Conservation (phyloP, 1,140 invertebrate species). For the Sminthurides bifidus region DNA sequence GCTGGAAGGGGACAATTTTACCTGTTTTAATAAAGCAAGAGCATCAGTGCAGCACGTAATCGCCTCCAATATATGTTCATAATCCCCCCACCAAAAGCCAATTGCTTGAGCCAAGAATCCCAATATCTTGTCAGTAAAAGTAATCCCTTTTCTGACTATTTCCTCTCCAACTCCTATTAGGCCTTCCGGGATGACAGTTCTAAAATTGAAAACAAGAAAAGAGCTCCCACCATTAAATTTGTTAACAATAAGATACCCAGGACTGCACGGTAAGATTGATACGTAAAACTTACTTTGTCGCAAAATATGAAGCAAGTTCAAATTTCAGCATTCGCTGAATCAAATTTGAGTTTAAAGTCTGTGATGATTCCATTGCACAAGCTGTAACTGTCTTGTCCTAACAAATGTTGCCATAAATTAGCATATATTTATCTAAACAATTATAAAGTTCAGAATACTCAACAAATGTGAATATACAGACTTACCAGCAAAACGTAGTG, state of each 20-base stretch:
- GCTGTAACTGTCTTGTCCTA: no score
- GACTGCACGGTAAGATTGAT: neutral
- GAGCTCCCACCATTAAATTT: neutral
- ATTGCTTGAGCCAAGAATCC: conserved; percentile 8
- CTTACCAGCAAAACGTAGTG: no score
- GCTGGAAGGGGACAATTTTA: neutral
- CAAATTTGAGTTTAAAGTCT: no score
- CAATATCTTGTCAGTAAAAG: neutral
- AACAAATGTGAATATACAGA: no score
- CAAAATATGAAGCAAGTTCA: conserved; percentile 1
- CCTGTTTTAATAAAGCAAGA: neutral
- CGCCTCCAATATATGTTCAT: neutral
- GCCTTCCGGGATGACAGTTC: conserved; percentile 2
- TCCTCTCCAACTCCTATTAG: conserved; percentile 2
- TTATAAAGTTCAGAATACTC: no score
- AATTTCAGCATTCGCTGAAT: neutral
- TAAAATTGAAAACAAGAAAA: neutral
- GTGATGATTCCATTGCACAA: no score
- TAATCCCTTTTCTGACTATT: neutral
- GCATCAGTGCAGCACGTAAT: neutral
- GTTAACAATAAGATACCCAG: neutral
- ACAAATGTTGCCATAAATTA: no score
- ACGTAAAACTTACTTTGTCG: neutral
- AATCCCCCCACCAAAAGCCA: conserved; percentile 9
- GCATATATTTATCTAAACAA: no score